Percentiles rank a stretch among this genome's conserved stretches.
Evolutionary conservation across 2,113 vertebrate species (phyloP).

Genomic region (Macrotis lagotis): DNA sequence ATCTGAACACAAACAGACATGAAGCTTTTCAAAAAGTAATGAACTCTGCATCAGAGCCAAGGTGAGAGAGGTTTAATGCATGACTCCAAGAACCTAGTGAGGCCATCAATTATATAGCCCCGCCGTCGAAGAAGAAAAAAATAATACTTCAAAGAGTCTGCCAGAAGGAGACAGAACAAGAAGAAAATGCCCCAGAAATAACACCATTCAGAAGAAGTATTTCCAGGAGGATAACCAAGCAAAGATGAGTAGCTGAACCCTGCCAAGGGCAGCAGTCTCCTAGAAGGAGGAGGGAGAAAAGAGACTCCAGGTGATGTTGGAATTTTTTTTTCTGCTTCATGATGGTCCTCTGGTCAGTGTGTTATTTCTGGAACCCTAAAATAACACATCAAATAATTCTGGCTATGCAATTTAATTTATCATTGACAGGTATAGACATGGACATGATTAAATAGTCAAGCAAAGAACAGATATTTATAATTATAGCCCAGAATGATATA

Average conservation of each 20-base stretch:
- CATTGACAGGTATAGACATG: not conserved
- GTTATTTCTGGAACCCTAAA: slow-evolving; percentile 20
- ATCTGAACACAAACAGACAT: slow-evolving; percentile 83
- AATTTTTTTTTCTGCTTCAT: not conserved
- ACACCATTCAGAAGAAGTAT: slow-evolving; percentile 56
- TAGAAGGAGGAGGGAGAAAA: too few species aligned
- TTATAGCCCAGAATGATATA: not conserved
- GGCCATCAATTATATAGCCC: slow-evolving; percentile 84
- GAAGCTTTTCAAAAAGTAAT: slow-evolving; percentile 86
- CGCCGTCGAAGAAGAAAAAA: slow-evolving; percentile 76
- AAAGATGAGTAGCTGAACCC: slow-evolving; percentile 14
- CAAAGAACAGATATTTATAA: not conserved
- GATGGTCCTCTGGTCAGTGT: not conserved
- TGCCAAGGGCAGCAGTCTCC: not conserved
- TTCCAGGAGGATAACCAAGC: slow-evolving; percentile 68
- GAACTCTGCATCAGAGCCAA: slow-evolving; percentile 81
- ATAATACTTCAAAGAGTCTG: slow-evolving; percentile 79
- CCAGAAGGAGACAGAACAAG: slow-evolving; percentile 78
- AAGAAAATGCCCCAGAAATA: slow-evolving; percentile 76
- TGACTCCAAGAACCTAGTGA: slow-evolving; percentile 73
- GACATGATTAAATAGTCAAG: not conserved
- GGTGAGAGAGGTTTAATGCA: slow-evolving; percentile 80
- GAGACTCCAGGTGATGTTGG: fast-evolving
- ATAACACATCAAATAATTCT: not conserved
- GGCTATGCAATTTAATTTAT: not conserved